Evolutionary conservation across 1,140 invertebrate genomes (phyloP), one percentile per base, ranked within the genome.

Genomic region (Cryptotermes secundus): DNA sequence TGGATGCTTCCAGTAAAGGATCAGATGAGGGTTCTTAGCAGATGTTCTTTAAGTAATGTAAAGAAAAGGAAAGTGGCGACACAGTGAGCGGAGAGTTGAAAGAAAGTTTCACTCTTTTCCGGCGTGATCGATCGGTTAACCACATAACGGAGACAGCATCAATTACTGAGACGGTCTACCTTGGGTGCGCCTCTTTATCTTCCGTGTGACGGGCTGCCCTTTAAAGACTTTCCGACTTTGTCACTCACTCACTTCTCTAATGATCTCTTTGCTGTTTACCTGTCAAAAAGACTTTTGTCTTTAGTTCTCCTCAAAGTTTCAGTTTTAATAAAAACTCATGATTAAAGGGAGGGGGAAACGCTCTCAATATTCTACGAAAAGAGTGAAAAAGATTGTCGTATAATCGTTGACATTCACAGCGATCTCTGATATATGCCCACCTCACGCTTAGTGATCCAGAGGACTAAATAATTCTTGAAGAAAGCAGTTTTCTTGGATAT

Each of bases 111-210:
- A 72, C 26, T 72, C 26, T 72, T 72, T 72, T 31, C n/a, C 31
- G n/a, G 7, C 26, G n/a, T 31, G 59, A 72, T 72, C 59, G 59
- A 72, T 72, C 59, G 59, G 59, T 31, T 72, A 72, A 14, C 7
- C n/a, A 31, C 59, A 72, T 31, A 10, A n/a, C 6, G n/a, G 59
- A 72, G 59, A 72, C 26, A 72, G 26, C 26, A 72, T 72, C 59
- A 72, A 72, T 72, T 72, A 72, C 59, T 26, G n/a, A 31, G n/a
- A 72, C n/a, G 59, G 16, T 59, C n/a, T 72, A 72, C 59, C 59
- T 72, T 72, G 59, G 26, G 59, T 72, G n/a, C 26, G 14, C 59
- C 26, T 72, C 53, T 59, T 59, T 59, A 59, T 59, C 53, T 72
- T 72, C 59, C 24, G 16, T 59, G 3, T 59, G 53, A 22, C 53